Percentiles rank a stretch among this genome's conserved stretches.
Evolutionary conservation across 2,113 vertebrate genomes (phyloP).

Genomic region (Atractosteus spatula): DNA sequence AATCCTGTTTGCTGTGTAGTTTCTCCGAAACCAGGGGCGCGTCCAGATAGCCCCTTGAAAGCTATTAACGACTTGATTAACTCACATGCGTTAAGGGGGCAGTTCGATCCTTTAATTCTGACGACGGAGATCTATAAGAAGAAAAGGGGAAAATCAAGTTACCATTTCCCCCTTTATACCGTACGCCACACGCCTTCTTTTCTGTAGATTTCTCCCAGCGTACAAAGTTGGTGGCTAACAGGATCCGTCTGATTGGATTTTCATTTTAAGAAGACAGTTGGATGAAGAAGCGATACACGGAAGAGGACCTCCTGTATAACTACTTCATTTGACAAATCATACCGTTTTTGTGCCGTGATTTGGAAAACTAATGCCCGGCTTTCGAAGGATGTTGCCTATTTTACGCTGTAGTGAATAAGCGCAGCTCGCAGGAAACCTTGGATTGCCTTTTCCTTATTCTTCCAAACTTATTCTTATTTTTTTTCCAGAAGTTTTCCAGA

Average conservation of each 20-base stretch:
- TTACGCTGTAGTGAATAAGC: too few species aligned
- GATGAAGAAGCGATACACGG: background rate
- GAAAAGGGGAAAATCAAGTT: background rate
- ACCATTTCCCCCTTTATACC: background rate
- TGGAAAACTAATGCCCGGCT: too few species aligned
- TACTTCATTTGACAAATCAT: too few species aligned
- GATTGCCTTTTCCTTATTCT: too few species aligned
- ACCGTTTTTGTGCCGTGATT: too few species aligned
- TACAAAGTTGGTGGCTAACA: background rate
- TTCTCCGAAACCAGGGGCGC: background rate
- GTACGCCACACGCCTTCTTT: background rate
- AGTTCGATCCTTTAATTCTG: background rate
- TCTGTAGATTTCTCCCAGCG: background rate
- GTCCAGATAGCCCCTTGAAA: background rate
- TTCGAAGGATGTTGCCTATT: too few species aligned
- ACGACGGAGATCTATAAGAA: too few species aligned
- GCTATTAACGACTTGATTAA: background rate
- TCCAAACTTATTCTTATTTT: too few species aligned
- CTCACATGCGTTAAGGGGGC: background rate
- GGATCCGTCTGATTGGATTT: background rate
- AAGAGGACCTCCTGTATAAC: background rate
- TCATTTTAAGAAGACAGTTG: background rate
- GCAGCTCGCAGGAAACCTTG: too few species aligned
- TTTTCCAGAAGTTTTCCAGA: background rate
- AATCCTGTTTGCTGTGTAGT: background rate